Conservation (phyloP, 2,797 vertebrate species). For the Clamator glandarius region DNA sequence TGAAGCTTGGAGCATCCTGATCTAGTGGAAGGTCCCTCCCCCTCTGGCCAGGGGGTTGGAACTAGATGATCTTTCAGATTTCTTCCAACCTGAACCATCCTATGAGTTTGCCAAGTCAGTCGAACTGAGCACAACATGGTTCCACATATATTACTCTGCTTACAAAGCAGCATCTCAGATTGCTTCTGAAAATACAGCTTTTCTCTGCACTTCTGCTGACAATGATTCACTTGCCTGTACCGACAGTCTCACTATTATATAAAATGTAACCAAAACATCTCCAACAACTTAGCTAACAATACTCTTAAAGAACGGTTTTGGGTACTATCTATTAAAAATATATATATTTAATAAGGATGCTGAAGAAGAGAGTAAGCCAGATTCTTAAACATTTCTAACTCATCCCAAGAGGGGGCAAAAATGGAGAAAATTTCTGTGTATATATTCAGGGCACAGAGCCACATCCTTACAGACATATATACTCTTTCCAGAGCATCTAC, state of each 20-base stretch:
- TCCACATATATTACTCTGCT: background rate
- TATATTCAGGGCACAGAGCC: background rate
- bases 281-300: background rate
- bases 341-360: background rate
- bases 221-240: background rate
- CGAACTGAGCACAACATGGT: background rate
- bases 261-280: background rate
- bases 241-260: background rate
- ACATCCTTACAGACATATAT: background rate
- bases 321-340: background rate
- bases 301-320: background rate
- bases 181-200: background rate
- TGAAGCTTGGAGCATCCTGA: too few relatives aligned
- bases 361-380: background rate
- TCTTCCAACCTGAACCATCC: too few relatives aligned
- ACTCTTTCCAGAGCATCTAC: background rate
- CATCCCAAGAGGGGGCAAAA: background rate
- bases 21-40: too few relatives aligned
- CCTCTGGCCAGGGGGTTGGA: too few relatives aligned
- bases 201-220: background rate
- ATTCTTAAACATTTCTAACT: background rate
- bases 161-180: background rate
- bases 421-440: background rate
- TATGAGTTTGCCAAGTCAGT: background rate
- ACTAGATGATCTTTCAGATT: too few relatives aligned